phyloP scores from a whole-genome alignment of 2,888 invertebrate species.

The Orthosia incerta region DNA sequence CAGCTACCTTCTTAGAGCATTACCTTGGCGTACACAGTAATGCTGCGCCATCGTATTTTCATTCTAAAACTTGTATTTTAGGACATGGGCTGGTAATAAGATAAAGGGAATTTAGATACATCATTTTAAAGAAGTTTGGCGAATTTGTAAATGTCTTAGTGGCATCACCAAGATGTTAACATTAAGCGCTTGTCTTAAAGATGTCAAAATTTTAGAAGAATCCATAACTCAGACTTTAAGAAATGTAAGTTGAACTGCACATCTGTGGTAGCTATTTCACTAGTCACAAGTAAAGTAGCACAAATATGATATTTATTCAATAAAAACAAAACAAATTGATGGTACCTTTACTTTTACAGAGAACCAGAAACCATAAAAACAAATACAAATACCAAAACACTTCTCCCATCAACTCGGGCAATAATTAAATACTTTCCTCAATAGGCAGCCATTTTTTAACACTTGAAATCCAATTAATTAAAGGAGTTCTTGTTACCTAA shows the following conservation, averaged over 20 bases:
- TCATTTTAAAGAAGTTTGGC: neutral
- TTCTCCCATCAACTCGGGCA: neutral
- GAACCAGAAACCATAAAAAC: neutral
- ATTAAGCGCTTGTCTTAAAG: neutral
- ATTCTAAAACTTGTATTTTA: neutral
- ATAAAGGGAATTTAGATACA: neutral
- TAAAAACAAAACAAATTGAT: neutral
- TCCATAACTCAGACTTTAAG: too few relatives aligned
- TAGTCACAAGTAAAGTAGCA: neutral
- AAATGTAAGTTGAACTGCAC: too few relatives aligned
- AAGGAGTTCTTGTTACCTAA: slow-evolving; percentile 21
- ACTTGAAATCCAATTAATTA: slow-evolving; percentile 41
- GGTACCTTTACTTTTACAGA: neutral
- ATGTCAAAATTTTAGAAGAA: neutral
- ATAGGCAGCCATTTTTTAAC: slow-evolving; percentile 31
- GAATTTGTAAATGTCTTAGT: too few relatives aligned
- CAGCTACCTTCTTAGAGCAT: neutral
- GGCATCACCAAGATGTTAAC: neutral
- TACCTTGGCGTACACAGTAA: neutral
- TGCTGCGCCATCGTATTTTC: neutral
- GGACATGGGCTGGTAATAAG: too few relatives aligned
- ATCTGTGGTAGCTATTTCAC: neutral
- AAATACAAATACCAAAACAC: neutral
- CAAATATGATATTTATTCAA: neutral
- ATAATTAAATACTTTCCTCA: slow-evolving; percentile 34